These are phyloP conservation scores for Enteromius paludinosus DNA, from an alignment of 2,797 vertebrate species.

Conservation along the genomic window DNA sequence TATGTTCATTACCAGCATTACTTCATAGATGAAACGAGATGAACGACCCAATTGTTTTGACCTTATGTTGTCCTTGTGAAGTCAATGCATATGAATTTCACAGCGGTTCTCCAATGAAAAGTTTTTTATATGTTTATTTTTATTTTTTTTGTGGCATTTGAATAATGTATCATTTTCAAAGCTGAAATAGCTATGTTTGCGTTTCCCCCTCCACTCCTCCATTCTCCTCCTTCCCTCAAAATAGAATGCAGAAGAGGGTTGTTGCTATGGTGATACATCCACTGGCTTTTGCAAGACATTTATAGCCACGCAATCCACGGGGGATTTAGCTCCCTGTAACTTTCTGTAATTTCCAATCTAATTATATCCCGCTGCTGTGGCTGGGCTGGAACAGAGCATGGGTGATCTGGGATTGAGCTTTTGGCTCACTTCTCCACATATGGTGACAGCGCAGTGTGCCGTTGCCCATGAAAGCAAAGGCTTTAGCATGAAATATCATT, in stretches of 20 bases:
- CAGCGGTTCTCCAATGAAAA: slow-evolving; percentile 58
- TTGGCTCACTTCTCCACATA: slow-evolving; percentile 28
- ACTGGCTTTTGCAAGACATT: slow-evolving; percentile 84
- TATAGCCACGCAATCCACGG: slow-evolving; percentile 80
- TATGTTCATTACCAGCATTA: neutral
- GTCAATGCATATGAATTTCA: slow-evolving; percentile 12
- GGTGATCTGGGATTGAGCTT: slow-evolving; percentile 50
- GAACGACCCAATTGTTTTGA: slow-evolving; percentile 3
- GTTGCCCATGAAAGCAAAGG: slow-evolving; percentile 29
- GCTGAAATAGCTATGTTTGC: slow-evolving; percentile 80
- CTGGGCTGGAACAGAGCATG: slow-evolving; percentile 41
- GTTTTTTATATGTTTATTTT: no score
- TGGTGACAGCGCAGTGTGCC: slow-evolving; percentile 44
- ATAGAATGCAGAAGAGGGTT: slow-evolving; percentile 83
- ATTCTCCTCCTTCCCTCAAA: slow-evolving; percentile 75
- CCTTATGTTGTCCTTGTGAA: slow-evolving; percentile 60
- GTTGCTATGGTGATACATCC: slow-evolving; percentile 87
- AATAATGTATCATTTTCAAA: slow-evolving; percentile 79
- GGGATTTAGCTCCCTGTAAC: slow-evolving; percentile 83
- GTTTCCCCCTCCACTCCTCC: slow-evolving; percentile 56
- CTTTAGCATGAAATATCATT: slow-evolving; percentile 40
- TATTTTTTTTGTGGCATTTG: slow-evolving; percentile 72
- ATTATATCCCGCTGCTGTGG: slow-evolving; percentile 80
- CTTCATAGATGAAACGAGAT: neutral
- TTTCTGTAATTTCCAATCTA: slow-evolving; percentile 85